Evolutionary conservation across 2,113 vertebrate genomes (phyloP), one percentile per base, ranked within the genome.

Genomic region (Camarhynchus parvulus): DNA sequence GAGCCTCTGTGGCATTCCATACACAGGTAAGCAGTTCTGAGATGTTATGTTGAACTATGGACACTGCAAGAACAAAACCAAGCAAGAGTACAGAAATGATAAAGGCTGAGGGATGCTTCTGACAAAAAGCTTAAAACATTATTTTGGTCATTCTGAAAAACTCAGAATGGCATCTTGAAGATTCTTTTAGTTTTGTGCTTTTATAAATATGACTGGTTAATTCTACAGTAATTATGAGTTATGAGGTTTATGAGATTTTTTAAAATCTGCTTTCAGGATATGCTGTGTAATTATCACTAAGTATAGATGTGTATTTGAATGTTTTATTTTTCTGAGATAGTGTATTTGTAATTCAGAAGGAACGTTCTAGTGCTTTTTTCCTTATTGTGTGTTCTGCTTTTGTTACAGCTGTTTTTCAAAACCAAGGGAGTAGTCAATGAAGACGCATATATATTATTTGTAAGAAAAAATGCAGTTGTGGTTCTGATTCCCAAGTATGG

Each of bases 401-500:
- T 89, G 72, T 96, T 95, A 89, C 90, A 99, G 99, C 95, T 99
- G 63, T 99, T 99, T 96, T 99, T 99, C 97, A 99, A 99, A 98
- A 99, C 69, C 87, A 98, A 98, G 97, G 99, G 98, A 80, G 98
- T 99, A 69, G 96, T 99, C 91, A 99, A 99, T 52, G 99, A 99
- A 98, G 99, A 99, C 41, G 99, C 99, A 12, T 99, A 98, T 66
- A 96, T 99, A 95, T 97, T 99, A 15, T 99, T 99, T 97, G 98
- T 99, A 93, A 98, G 99, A 93, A 99, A 99, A 97, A 99, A 99
- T 85, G 99, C 99, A 5, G 98, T 99, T 95, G 99, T 99, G 37
- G 98, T 99, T 59, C 98, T 99, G 81, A 99, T 99, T 93, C 99
- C 99, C 11, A 99, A 99, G 96, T 99, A 99, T 74, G 99, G 99